A percentile compares a stretch with the other conserved stretches of the same genome.
Conservation (phyloP, 2,113 vertebrate species). For the Spizaetus ornatus region DNA sequence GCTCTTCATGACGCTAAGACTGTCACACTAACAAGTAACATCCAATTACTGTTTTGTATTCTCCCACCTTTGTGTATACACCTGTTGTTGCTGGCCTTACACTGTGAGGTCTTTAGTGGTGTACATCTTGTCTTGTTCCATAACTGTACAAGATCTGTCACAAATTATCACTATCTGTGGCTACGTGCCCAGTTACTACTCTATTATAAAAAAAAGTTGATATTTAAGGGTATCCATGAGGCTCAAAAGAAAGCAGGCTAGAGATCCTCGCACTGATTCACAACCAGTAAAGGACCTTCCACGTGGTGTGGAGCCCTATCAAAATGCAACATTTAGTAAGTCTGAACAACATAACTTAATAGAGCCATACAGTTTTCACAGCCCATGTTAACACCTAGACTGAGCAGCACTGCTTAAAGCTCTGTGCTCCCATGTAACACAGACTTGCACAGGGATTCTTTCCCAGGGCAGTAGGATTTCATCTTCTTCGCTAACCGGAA, state of each 20-base stretch:
- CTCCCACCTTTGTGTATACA: background rate
- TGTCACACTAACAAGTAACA: background rate
- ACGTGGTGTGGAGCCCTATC: accelerated
- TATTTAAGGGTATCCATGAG: background rate
- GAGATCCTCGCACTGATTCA: background rate
- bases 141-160: background rate
- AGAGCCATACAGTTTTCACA: background rate
- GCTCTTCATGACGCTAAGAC: background rate
- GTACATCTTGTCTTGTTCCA: background rate
- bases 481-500: background rate
- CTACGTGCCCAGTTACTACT: accelerated
- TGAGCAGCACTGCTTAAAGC: background rate
- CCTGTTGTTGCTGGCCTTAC: background rate
- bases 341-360: accelerated
- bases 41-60: too few relatives aligned
- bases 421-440: background rate
- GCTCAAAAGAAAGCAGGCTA: background rate
- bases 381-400: accelerated
- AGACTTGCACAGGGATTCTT: background rate
- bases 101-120: background rate
- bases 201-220: background rate
- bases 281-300: background rate
- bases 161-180: background rate
- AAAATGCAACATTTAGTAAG: background rate
- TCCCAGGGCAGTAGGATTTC: background rate